Evolutionary conservation across 2,797 vertebrate species (phyloP), one percentile per base, ranked within the genome.

Genomic region (Enteromius unitaeniatus): DNA sequence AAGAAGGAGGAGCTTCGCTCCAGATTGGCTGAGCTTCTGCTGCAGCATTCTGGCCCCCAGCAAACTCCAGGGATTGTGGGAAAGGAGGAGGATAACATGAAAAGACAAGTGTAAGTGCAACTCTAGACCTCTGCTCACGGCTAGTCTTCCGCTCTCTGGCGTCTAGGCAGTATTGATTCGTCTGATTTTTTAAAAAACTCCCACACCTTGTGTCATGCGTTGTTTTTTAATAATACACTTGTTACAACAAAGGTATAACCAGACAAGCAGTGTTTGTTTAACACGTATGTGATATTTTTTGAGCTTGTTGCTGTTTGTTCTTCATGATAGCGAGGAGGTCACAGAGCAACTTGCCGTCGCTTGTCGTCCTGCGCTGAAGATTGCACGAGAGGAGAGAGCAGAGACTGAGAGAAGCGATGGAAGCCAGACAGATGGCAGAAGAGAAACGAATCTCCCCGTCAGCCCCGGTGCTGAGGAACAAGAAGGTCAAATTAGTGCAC

Each of bases 21-120:
- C 92, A 95, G 93, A 93, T 94, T 96, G 94, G 95, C 94, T 91
- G 94, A 95, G 92, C 91, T 96, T 90, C 93, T 95, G 94, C 94
- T 93, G 94, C 94, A 95, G 92, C 94, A 92, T 93, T 94, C 93
- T 94, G 93, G 93, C 94, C 94, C 91, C 86, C 94, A 95, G 95
- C 94, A 92, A 94, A 92, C 92, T 93, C 94, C 89, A 75, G 92
- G 92, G 93, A 94, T 90, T 91, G 93, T 91, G 91, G 93, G 90
- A 92, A 91, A 93, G 91, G 89, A 94, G 91, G 89, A 92, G 91
- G 93, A 94, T 91, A 93, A 94, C 92, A 95, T 95, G 94, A 95
- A 95, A 94, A 95, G 94, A 95, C 94, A 92, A 94, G 93, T 93
- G 95, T 95, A 95, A 95, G 95, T 75, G 86, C 58, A 86, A 75